Percentiles rank a stretch among this genome's conserved stretches.
Conservation (phyloP, 1,140 invertebrate genomes). For the Drosophila nikananu region DNA sequence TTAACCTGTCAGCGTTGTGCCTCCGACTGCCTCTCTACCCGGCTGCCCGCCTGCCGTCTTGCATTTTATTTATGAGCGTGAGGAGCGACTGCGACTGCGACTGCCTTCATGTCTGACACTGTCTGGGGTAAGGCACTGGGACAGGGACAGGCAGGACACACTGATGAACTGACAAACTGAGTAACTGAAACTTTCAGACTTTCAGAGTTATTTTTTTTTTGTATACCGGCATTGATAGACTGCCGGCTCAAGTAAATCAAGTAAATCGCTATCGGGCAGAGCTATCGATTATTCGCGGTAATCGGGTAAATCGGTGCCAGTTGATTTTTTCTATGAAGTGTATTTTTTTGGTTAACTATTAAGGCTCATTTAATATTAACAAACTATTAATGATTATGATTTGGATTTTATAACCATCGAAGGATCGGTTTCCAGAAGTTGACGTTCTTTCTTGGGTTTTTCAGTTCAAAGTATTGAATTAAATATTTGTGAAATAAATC, state of each 20-base stretch:
- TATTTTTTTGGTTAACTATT: no score
- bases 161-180: constrained; percentile 44
- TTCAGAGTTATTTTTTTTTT: constrained; percentile 14
- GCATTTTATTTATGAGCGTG: constrained; percentile 68
- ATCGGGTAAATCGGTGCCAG: constrained; percentile 2
- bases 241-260: constrained; percentile 24
- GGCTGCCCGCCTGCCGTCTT: constrained; percentile 48
- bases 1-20: constrained; percentile 70
- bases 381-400: no score
- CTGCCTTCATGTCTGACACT: constrained; percentile 43
- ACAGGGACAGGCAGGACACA: neutral
- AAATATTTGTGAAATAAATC: no score
- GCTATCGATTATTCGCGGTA: constrained; percentile 1
- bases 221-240: constrained; percentile 37
- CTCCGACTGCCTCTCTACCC: constrained; percentile 41
- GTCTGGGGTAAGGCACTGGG: constrained; percentile 1
- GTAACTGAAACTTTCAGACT: constrained; percentile 40
- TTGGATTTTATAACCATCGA: no score
- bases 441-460: no score
- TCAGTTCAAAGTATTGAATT: no score
- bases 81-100: constrained; percentile 1
- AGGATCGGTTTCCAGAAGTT: no score
- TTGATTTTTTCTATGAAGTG: neutral
- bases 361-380: no score
- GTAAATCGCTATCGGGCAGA: constrained; percentile 17